phyloP scores from a whole-genome alignment of 2,888 invertebrate species.

The Abscondita cerata region DNA sequence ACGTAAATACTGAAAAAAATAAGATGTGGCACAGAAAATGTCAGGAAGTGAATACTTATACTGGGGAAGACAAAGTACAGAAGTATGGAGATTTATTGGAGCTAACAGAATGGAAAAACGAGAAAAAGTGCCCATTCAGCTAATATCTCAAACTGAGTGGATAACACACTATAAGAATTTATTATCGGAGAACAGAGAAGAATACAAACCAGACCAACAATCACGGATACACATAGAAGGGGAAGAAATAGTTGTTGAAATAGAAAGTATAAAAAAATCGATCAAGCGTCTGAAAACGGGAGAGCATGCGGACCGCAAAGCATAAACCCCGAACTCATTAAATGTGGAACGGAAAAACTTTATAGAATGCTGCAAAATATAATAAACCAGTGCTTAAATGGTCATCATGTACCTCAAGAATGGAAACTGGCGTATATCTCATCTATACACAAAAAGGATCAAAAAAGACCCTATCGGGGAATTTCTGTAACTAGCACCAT shows the following conservation, averaged over 20 bases:
- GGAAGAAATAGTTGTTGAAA: too few species aligned
- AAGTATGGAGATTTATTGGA: constrained; percentile 2
- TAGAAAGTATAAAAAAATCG: too few species aligned
- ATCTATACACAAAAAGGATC: too few species aligned
- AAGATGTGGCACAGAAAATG: constrained; percentile 1
- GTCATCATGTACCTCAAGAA: too few species aligned
- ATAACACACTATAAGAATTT: too few species aligned
- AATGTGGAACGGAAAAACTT: constrained; percentile 11
- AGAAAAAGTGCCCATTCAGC: not conserved
- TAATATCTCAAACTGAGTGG: too few species aligned
- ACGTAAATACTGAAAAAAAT: constrained; percentile 3
- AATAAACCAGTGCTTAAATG: too few species aligned
- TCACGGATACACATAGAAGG: constrained; percentile 7
- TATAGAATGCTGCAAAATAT: too few species aligned
- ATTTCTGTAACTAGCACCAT: constrained; percentile 11
- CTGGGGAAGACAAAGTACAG: not conserved
- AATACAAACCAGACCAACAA: too few species aligned
- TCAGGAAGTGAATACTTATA: constrained; percentile 5
- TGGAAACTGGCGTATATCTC: constrained; percentile 5
- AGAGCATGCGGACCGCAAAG: constrained; percentile 9
- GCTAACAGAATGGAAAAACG: not conserved
- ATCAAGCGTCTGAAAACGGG: too few species aligned
- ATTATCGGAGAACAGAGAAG: too few species aligned
- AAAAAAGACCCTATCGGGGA: constrained; percentile 3
- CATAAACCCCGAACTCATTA: constrained; percentile 9